Evolutionary conservation across 1,140 invertebrate genomes (phyloP).

Genomic region (Lysiphlebus fabarum): DNA sequence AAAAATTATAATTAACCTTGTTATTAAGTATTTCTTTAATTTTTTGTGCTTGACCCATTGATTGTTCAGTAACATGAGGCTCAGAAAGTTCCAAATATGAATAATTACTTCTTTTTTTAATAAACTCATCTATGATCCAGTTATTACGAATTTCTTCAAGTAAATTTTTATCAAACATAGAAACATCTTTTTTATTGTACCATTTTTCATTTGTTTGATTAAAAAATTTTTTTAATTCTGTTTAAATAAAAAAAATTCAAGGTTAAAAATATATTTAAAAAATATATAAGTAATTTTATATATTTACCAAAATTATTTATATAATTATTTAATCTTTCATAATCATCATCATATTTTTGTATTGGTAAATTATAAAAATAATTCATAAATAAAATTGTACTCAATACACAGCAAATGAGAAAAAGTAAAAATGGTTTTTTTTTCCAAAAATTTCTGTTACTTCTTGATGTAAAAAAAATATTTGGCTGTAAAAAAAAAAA

Average conservation of each 20-base stretch:
- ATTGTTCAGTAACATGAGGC: conserved; percentile 42
- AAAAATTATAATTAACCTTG: conserved; percentile 34
- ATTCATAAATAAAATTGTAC: neutral
- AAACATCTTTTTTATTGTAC: conserved; percentile 31
- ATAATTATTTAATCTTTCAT: too few relatives aligned
- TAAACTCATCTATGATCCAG: conserved; percentile 30
- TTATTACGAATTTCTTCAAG: conserved; percentile 27
- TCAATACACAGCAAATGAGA: too few relatives aligned
- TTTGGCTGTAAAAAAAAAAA: too few relatives aligned
- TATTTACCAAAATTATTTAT: too few relatives aligned
- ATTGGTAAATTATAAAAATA: too few relatives aligned
- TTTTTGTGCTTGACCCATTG: conserved; percentile 49
- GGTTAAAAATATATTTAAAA: too few relatives aligned
- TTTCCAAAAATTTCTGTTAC: too few relatives aligned
- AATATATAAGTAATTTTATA: too few relatives aligned
- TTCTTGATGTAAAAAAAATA: too few relatives aligned
- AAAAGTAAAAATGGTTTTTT: too few relatives aligned
- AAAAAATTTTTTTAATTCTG: conserved; percentile 23
- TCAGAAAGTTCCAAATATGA: conserved; percentile 28
- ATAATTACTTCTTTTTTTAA: neutral
- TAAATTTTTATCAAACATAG: conserved; percentile 11
- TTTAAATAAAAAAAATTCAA: neutral
- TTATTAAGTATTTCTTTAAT: conserved; percentile 42
- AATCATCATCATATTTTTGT: too few relatives aligned
- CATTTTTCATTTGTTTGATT: conserved; percentile 26